Evolutionary conservation across 2,888 invertebrate genomes (phyloP).

Genomic region (Aporophyla nigra): DNA sequence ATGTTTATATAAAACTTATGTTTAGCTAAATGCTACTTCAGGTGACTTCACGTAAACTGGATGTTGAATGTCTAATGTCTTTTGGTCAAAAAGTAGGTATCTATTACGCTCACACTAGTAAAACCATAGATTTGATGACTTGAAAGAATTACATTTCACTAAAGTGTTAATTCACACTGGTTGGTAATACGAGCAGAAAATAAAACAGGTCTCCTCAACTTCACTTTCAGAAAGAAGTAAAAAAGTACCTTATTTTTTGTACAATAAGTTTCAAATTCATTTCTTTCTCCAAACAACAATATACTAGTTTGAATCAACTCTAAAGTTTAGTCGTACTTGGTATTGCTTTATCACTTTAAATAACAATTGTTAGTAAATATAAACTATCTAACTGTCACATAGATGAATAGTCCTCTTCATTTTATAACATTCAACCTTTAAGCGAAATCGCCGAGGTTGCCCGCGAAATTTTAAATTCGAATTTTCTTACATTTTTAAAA

Average conservation of each 20-base stretch:
- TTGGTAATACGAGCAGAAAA: too few species aligned
- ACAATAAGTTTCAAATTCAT: not conserved
- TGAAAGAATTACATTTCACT: slow-evolving; percentile 18
- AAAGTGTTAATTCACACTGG: slow-evolving; percentile 9
- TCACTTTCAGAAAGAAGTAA: not conserved
- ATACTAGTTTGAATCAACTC: not conserved
- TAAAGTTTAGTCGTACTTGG: not conserved
- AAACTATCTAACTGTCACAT: not conserved
- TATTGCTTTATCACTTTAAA: not conserved
- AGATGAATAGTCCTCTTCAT: not conserved
- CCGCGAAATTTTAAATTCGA: not conserved
- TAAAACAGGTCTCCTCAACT: not conserved
- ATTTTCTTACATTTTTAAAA: not conserved
- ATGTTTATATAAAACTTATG: not conserved
- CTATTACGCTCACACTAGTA: not conserved
- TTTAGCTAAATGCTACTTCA: not conserved
- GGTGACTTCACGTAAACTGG: not conserved
- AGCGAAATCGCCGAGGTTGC: not conserved
- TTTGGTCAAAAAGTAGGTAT: not conserved
- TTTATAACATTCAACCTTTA: not conserved
- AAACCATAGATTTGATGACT: slow-evolving; percentile 5
- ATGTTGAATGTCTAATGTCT: not conserved
- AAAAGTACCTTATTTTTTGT: not conserved
- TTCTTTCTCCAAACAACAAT: not conserved
- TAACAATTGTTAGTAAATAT: not conserved